These are phyloP conservation scores for Microdon myrmicae DNA, from an alignment of 2,888 invertebrate species.

Conservation along the genomic window DNA sequence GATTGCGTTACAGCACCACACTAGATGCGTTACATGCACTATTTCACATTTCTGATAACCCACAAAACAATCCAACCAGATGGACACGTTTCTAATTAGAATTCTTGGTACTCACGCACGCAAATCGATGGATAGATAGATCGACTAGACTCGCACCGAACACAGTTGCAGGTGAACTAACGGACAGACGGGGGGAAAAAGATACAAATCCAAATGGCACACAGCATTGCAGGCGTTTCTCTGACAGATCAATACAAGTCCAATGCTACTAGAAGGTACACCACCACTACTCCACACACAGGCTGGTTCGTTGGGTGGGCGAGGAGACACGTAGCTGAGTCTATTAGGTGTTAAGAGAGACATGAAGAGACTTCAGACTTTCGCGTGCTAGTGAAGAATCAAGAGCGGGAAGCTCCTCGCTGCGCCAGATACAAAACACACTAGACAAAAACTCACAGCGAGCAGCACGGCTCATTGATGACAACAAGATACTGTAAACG, in stretches of 20 bases:
- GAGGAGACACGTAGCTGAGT: slow-evolving; percentile 5
- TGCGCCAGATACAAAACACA: slow-evolving; percentile 16
- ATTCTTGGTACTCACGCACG: no score
- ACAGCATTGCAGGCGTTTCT: slow-evolving; percentile 41
- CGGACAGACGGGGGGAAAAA: slow-evolving; percentile 8
- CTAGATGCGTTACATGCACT: no score
- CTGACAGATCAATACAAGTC: slow-evolving; percentile 48
- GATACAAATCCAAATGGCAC: slow-evolving; percentile 27
- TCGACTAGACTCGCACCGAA: slow-evolving; percentile 8
- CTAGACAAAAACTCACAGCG: slow-evolving; percentile 8
- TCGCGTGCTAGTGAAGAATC: no score
- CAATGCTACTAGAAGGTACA: slow-evolving; percentile 10
- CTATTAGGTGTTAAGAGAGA: slow-evolving; percentile 1
- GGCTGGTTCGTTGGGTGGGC: slow-evolving; percentile 4
- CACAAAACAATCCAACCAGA: no score
- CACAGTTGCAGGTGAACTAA: slow-evolving; percentile 28
- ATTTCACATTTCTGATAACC: no score
- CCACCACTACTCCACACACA: neutral
- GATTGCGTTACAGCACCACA: no score
- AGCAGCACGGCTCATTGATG: no score
- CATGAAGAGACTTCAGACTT: no score
- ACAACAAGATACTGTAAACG: no score
- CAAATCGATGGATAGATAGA: no score
- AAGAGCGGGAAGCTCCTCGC: slow-evolving; percentile 18
- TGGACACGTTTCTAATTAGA: no score